Base-by-base conservation (phyloP, 2,113 vertebrate genomes). In the Phaetusa simplex region DNA sequence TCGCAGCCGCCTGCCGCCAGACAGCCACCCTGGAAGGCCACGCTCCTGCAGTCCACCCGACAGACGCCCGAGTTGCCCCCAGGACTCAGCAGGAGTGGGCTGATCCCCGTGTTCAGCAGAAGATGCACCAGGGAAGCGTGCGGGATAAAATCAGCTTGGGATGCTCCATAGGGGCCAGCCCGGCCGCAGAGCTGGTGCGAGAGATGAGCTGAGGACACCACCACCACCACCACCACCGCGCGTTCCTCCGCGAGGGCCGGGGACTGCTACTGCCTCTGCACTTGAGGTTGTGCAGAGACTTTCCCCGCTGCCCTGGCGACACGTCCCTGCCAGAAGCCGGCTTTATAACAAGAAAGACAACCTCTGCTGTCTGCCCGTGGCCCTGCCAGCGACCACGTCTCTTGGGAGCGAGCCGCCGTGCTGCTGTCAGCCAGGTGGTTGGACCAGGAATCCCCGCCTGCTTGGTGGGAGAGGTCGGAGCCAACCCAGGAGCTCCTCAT, bases 11-110 rank as follows among this genome's bases (percentile, higher is more conserved):
- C 47, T 53, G 50, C 14, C 5, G 5, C 23, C 65, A 84, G 21
- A 47, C 21, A 40, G 13, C 19, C 26, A 38, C 2, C 29, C 16
- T 29, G 52, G 40, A 11, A 24, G 73, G 22, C 59, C 12, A 30
- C 52, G 11, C 36, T 72, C 42, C 50, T 49, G 70, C 71, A 80
- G 40, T 42, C 78, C 74, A 55, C 19, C 34, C 34, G 12, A 20
- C 11, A 40, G 47, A 0, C 0, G 4, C 20, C 12, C 22, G 47
- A n/a, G 55, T 14, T 36, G 29, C 38, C 67, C 47, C 32, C 12
- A 27, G 71, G 52, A 29, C 43, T 62, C n/a, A 32, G 62, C 61
- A 80, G 88, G 61, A 45, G 13, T 2, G 27, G 43, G 80, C 36
- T 70, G 67, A 85, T 26, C 53, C 52, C 18, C 47, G 24, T 19